Conservation (phyloP, 1,140 invertebrate genomes). For the silkworm (Bombyx mori) region ASM3026992v2 NC_085121.1:10025001-10025500, state of each 20-base stretch:
- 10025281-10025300: constrained; percentile 45
- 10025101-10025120: too few relatives aligned
- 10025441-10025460: too few relatives aligned
- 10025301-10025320: constrained; percentile 20
- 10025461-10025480: too few relatives aligned
- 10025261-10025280: constrained; percentile 40
- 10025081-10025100: too few relatives aligned
- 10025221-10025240: too few relatives aligned
- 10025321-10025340: constrained; percentile 22
- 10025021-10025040: neutral
- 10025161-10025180: constrained; percentile 1
- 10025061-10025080: neutral
- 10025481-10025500: too few relatives aligned
- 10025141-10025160: neutral
- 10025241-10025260: constrained; percentile 38
- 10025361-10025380: constrained; percentile 21
- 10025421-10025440: too few relatives aligned
- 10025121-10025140: too few relatives aligned
- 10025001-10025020: too few relatives aligned
- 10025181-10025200: neutral
- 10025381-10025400: constrained; percentile 13
- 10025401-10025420: too few relatives aligned
- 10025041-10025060: neutral
- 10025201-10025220: too few relatives aligned
- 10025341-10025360: constrained; percentile 19